Conservation (phyloP, 2,888 invertebrate genomes). For the Nephrotoma flavescens region DNA sequence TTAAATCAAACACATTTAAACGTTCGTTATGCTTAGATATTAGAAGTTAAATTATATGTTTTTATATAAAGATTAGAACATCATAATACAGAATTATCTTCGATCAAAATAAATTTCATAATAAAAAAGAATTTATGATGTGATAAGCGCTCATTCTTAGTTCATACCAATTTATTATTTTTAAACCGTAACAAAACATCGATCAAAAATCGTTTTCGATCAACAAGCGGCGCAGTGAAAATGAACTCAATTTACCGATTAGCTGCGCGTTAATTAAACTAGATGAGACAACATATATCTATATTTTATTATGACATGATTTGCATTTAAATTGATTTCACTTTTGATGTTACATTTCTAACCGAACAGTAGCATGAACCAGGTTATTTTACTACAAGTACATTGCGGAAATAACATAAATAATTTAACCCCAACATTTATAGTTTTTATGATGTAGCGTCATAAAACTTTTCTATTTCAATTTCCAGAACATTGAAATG, state of each 20-base stretch:
- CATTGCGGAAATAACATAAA: not conserved
- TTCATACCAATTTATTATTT: not conserved
- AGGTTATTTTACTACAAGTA: not conserved
- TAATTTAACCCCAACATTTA: not conserved
- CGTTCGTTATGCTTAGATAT: not conserved
- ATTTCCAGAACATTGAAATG: not conserved
- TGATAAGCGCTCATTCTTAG: not conserved
- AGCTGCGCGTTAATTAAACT: not conserved
- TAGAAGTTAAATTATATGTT: not conserved
- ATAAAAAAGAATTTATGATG: not conserved
- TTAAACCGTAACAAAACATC: too few relatives aligned
- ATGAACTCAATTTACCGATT: not conserved
- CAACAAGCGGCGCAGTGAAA: not conserved
- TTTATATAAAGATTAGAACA: not conserved
- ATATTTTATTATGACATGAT: not conserved
- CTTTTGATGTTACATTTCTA: not conserved
- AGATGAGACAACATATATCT: not conserved
- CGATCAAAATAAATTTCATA: not conserved
- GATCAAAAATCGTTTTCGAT: not conserved
- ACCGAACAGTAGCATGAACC: not conserved
- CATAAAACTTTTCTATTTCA: not conserved
- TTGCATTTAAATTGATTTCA: not conserved
- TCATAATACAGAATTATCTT: not conserved
- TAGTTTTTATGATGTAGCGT: not conserved
- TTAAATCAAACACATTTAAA: not conserved